A percentile compares a stretch with the other conserved stretches of the same genome.
Evolutionary conservation across 2,113 vertebrate species (phyloP).

Genomic region (Oostethus manadensis): DNA sequence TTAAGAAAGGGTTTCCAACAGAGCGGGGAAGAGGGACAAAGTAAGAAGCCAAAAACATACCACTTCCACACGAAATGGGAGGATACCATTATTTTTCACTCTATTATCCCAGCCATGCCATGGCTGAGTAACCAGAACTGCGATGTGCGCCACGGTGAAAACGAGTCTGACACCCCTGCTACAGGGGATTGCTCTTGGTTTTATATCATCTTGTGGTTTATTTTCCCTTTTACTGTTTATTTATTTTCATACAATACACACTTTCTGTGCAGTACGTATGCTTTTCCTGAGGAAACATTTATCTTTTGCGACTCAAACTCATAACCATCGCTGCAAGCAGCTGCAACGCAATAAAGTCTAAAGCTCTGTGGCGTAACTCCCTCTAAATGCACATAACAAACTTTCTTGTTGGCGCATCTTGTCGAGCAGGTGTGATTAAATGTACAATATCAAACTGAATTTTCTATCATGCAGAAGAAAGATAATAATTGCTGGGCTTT

Average conservation of each 20-base stretch:
- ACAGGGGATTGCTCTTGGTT: too few species aligned
- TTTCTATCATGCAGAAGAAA: constrained; percentile 8
- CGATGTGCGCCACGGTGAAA: too few species aligned
- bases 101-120: too few species aligned
- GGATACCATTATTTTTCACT: too few species aligned
- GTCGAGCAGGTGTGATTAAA: not conserved
- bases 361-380: not conserved
- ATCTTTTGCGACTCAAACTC: constrained; percentile 24
- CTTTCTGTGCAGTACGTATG: constrained; percentile 37
- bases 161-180: too few species aligned
- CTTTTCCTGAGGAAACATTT: constrained; percentile 40
- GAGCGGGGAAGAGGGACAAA: too few species aligned
- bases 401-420: not conserved
- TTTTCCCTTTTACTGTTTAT: too few species aligned
- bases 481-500: not conserved
- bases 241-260: constrained; percentile 4
- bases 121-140: too few species aligned
- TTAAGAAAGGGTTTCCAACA: too few species aligned
- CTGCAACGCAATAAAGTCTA: constrained; percentile 10
- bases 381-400: not conserved
- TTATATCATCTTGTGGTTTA: too few species aligned
- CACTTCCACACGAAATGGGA: too few species aligned
- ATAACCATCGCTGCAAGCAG: constrained; percentile 29
- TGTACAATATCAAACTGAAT: not conserved
- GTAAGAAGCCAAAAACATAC: too few species aligned